phyloP scores from a whole-genome alignment of 2,797 vertebrate genomes.

The Eleutherodactylus coqui region DNA sequence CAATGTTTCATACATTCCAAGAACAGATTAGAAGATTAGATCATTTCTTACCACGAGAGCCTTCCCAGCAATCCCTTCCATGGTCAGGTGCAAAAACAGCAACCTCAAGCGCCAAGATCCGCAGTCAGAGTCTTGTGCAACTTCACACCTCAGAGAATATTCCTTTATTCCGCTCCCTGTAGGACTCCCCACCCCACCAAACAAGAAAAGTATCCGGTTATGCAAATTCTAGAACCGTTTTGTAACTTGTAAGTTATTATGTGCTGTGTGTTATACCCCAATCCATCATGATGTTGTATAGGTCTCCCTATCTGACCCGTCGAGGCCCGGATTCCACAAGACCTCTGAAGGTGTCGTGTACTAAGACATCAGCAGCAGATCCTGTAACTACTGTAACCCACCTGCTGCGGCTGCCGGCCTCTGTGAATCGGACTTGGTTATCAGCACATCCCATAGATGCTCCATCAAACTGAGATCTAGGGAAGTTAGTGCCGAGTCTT shows the following conservation, averaged over 20 bases:
- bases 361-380: no score
- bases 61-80: background rate
- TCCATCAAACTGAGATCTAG: no score
- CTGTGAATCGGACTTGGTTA: no score
- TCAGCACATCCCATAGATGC: no score
- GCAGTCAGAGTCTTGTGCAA: slow-evolving; percentile 23
- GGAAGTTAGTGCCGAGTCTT: no score
- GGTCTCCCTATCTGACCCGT: no score
- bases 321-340: no score
- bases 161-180: slow-evolving; percentile 39
- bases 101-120: background rate
- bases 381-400: no score
- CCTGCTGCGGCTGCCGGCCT: no score
- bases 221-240: slow-evolving; percentile 12
- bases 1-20: background rate
- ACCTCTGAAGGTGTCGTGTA: no score
- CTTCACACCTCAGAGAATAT: slow-evolving; percentile 27
- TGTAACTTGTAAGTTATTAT: background rate
- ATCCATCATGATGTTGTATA: no score
- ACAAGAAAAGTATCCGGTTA: slow-evolving; percentile 33
- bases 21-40: background rate
- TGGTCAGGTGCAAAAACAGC: slow-evolving; percentile 36
- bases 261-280: background rate
- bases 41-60: slow-evolving; percentile 45
- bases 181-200: slow-evolving; percentile 4